phyloP scores from a whole-genome alignment of 2,113 vertebrate species.

The Clarias batrachus region DNA sequence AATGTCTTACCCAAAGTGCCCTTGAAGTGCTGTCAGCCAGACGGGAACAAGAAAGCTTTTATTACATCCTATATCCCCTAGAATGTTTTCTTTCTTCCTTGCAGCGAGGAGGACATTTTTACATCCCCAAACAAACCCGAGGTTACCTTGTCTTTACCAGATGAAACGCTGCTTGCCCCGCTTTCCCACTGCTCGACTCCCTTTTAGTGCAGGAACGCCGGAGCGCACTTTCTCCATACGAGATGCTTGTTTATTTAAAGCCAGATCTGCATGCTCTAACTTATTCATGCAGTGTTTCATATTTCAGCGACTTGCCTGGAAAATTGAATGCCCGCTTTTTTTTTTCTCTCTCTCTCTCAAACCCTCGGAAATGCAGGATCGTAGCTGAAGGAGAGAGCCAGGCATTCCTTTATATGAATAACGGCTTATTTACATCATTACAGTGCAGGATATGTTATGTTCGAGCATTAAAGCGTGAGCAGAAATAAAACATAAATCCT shows the following conservation, averaged over 20 bases:
- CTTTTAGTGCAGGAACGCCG: neutral
- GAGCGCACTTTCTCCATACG: slow-evolving; percentile 18
- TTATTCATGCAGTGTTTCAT: slow-evolving; percentile 50
- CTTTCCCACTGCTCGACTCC: neutral
- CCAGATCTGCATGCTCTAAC: slow-evolving; percentile 43
- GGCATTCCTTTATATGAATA: slow-evolving; percentile 1
- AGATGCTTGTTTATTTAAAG: slow-evolving; percentile 48
- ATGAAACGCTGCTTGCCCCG: neutral
- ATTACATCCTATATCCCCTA: slow-evolving; percentile 23
- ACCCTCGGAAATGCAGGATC: slow-evolving; percentile 11
- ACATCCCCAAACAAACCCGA: slow-evolving; percentile 20
- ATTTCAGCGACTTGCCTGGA: slow-evolving; percentile 41
- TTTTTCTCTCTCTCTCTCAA: slow-evolving; percentile 11
- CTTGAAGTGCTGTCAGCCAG: slow-evolving; percentile 32
- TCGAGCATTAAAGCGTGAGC: neutral
- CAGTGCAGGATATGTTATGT: neutral
- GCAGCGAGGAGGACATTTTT: slow-evolving; percentile 21
- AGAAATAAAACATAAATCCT: neutral
- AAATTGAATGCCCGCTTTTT: slow-evolving; percentile 22
- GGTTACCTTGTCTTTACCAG: slow-evolving; percentile 12
- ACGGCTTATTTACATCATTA: neutral
- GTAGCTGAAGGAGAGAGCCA: neutral
- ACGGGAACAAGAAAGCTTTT: slow-evolving; percentile 30
- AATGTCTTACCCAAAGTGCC: slow-evolving; percentile 39
- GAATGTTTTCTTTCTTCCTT: slow-evolving; percentile 28